A percentile compares a stretch with the other conserved stretches of the same genome.
phyloP scores from a whole-genome alignment of 2,888 invertebrate species.

The Pristionchus japonicus region DNA sequence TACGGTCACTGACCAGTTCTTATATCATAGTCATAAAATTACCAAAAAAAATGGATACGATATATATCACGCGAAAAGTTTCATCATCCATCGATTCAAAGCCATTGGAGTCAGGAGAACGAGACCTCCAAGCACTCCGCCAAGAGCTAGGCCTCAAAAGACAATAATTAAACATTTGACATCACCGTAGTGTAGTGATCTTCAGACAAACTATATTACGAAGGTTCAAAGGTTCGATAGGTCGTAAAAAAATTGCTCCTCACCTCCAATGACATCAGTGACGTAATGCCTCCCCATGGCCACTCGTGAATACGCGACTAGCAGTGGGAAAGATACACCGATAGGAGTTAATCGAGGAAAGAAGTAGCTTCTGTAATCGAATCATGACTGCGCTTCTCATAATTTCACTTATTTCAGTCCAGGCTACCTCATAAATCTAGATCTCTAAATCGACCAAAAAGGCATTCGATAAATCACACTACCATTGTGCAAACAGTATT shows the following conservation, averaged over 20 bases:
- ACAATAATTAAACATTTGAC: not conserved
- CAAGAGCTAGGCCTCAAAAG: constrained; percentile 20
- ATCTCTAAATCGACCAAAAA: too few relatives aligned
- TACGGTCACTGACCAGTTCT: too few relatives aligned
- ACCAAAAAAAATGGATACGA: not conserved
- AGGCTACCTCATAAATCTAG: too few relatives aligned
- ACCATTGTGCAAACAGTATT: too few relatives aligned
- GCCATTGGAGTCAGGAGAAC: constrained; percentile 10
- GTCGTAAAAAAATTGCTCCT: constrained; percentile 60
- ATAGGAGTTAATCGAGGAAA: constrained; percentile 36
- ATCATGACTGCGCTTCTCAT: too few relatives aligned
- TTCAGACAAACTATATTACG: too few relatives aligned
- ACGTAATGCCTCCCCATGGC: constrained; percentile 89
- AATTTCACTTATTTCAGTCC: too few relatives aligned
- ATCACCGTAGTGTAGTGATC: not conserved
- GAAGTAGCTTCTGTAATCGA: not conserved
- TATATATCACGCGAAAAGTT: not conserved
- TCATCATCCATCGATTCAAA: constrained; percentile 40
- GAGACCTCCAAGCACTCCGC: not conserved
- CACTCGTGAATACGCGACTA: constrained; percentile 85
- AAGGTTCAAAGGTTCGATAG: too few relatives aligned
- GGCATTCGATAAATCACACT: too few relatives aligned
- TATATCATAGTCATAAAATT: too few relatives aligned
- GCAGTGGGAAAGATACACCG: constrained; percentile 76
- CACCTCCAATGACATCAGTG: constrained; percentile 87